These are phyloP conservation scores for Watsonalla binaria DNA, from an alignment of 2,888 invertebrate genomes.

Conservation along the genomic window DNA sequence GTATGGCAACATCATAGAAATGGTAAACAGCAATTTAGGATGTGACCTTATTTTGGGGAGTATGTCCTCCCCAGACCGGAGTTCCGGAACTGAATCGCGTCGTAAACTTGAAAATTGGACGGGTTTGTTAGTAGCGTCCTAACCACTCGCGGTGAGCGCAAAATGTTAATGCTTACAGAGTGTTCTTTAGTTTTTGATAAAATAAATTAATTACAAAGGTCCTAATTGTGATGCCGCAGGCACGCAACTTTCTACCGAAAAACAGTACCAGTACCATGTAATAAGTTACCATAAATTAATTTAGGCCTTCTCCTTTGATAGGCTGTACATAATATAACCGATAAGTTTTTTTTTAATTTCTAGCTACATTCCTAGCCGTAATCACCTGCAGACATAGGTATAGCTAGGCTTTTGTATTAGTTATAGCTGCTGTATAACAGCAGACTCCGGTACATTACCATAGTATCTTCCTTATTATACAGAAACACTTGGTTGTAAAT, in stretches of 20 bases:
- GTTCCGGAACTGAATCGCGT: conserved; percentile 9
- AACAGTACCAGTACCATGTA: no score
- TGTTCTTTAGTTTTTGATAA: neutral
- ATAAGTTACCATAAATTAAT: no score
- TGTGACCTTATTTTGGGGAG: neutral
- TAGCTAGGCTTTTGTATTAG: no score
- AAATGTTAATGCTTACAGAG: conserved; percentile 5
- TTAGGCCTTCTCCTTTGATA: no score
- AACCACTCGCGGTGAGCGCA: conserved; percentile 16
- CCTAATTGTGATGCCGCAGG: no score
- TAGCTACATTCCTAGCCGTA: no score
- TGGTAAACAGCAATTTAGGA: neutral
- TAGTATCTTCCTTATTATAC: neutral
- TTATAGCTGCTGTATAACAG: neutral
- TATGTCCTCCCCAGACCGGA: neutral
- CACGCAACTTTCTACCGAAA: no score
- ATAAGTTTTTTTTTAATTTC: no score
- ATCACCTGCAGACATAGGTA: no score
- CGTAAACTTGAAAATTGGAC: conserved; percentile 34
- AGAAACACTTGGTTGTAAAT: neutral
- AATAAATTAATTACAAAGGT: no score
- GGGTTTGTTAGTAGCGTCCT: conserved; percentile 21
- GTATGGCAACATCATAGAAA: neutral
- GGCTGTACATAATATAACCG: no score
- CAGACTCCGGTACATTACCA: neutral